A percentile compares a stretch with the other conserved stretches of the same genome.
These are phyloP conservation scores for Triops longicaudatus DNA, from an alignment of 1,140 invertebrate genomes.

Conservation along the genomic window DNA sequence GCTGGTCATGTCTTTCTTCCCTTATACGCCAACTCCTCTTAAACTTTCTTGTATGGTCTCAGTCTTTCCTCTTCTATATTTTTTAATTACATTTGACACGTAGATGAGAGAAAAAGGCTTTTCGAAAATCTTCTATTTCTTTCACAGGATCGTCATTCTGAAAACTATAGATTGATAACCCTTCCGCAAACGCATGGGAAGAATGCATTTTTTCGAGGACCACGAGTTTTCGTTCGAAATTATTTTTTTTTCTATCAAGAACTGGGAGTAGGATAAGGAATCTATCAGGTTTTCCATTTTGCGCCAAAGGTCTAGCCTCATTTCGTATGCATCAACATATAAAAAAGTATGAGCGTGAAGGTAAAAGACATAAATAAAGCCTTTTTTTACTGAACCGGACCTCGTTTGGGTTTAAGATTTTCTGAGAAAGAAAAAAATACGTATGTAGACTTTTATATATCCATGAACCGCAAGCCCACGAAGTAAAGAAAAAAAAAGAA, in stretches of 20 bases:
- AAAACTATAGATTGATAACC: not conserved
- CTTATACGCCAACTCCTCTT: slow-evolving; percentile 3
- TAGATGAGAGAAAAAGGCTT: not conserved
- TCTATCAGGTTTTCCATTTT: slow-evolving; percentile 15
- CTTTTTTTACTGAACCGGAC: slow-evolving; percentile 11
- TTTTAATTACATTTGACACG: slow-evolving; percentile 1
- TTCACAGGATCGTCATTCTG: not conserved
- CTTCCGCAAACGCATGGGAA: not conserved
- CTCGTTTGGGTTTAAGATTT: slow-evolving; percentile 5
- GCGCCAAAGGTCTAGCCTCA: slow-evolving; percentile 9
- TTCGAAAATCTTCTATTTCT: not conserved
- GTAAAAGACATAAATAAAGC: slow-evolving; percentile 13
- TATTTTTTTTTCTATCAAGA: not conserved
- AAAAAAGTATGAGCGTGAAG: slow-evolving; percentile 15
- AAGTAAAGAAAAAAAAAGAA: not conserved
- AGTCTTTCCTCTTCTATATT: not conserved
- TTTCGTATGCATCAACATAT: slow-evolving; percentile 15
- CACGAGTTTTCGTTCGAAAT: not conserved
- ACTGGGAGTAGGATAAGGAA: not conserved
- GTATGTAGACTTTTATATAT: not conserved
- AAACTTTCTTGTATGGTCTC: not conserved
- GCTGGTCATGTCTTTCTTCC: slow-evolving; percentile 10
- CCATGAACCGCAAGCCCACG: not conserved
- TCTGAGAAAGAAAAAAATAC: not conserved
- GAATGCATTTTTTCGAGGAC: not conserved